A percentile compares a stretch with the other conserved stretches of the same genome.
phyloP scores from a whole-genome alignment of 2,797 vertebrate species.

The Gambelia wislizenii region DNA sequence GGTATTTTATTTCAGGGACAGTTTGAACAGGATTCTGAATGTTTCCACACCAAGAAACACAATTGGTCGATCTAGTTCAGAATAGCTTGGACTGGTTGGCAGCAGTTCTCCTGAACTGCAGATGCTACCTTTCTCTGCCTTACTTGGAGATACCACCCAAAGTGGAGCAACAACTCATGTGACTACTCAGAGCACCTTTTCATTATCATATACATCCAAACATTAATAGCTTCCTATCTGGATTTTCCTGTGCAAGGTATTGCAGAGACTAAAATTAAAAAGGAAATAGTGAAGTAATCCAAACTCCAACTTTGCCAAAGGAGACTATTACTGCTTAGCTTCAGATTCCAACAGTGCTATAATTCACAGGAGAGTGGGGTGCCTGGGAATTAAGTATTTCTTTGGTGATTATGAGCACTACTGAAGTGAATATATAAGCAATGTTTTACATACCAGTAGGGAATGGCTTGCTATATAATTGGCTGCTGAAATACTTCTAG shows the following conservation, averaged over 20 bases:
- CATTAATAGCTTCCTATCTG: background rate
- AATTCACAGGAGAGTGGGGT: background rate
- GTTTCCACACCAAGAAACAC: background rate
- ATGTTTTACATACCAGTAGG: conserved; percentile 1
- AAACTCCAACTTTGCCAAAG: background rate
- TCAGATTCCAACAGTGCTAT: conserved; percentile 12
- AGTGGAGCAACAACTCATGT: background rate
- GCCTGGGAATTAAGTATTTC: conserved; percentile 1
- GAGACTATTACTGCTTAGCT: background rate
- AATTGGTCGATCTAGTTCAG: background rate
- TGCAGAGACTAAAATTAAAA: background rate
- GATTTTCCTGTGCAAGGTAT: background rate
- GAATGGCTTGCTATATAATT: conserved; percentile 16
- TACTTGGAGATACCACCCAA: background rate
- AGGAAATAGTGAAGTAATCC: background rate
- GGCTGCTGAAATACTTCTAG: background rate
- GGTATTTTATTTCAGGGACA: background rate
- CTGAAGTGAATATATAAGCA: background rate
- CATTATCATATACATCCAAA: background rate
- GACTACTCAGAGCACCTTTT: background rate
- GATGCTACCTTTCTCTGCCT: background rate
- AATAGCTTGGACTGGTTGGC: background rate
- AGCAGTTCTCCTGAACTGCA: background rate
- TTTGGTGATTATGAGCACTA: conserved; percentile 22
- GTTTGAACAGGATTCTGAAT: background rate